These are phyloP conservation scores for Vollenhovia emeryi DNA, from an alignment of 1,140 invertebrate species.

Conservation along the genomic window DNA sequence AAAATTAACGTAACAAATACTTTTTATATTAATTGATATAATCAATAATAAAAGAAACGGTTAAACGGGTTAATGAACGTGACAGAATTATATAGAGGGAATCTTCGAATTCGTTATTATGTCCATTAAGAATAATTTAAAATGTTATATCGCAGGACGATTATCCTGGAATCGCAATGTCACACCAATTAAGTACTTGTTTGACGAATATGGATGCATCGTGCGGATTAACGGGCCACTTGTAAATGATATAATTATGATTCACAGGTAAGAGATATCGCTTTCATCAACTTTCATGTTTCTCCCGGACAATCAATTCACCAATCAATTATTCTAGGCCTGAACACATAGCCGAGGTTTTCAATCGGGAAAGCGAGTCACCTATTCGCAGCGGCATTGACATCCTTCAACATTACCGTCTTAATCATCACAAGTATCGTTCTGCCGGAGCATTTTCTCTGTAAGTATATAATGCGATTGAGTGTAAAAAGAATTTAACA, in stretches of 20 bases:
- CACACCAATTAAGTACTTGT: constrained; percentile 85
- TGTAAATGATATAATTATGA: constrained; percentile 87
- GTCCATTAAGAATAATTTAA: neutral
- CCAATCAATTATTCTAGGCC: constrained; percentile 78
- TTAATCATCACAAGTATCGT: constrained; percentile 85
- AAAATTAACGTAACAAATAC: neutral
- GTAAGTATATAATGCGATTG: constrained; percentile 82
- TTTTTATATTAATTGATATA: neutral
- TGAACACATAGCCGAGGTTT: constrained; percentile 87
- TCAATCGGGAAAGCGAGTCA: constrained; percentile 86
- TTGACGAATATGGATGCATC: constrained; percentile 88
- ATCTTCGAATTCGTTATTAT: neutral
- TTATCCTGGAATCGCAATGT: constrained; percentile 81
- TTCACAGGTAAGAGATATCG: constrained; percentile 75
- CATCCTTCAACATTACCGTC: constrained; percentile 87
- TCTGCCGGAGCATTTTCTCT: constrained; percentile 86
- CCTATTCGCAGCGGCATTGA: constrained; percentile 87
- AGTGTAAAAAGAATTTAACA: neutral
- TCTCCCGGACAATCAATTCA: neutral
- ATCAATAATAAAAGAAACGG: neutral
- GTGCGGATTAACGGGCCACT: constrained; percentile 88
- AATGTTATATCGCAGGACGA: constrained; percentile 76
- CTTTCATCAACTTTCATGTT: neutral
- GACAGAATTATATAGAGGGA: neutral
- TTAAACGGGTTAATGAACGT: neutral